These are phyloP conservation scores for Pantherophis alleghaniensis DNA, from an alignment of 2,797 vertebrate species.

Conservation along the genomic window DNA sequence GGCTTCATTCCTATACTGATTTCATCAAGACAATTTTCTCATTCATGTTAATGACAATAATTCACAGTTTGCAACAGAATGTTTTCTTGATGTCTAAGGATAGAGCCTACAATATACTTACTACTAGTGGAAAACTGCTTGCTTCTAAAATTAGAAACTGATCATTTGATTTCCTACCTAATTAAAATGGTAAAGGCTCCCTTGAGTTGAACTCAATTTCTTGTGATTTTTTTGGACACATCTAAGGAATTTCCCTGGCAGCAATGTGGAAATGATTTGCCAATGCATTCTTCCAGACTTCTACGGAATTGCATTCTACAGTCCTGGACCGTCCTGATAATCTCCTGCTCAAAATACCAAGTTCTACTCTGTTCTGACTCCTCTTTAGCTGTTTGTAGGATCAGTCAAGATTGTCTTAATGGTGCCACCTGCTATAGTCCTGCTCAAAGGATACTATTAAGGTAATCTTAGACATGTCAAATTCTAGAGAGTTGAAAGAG, in stretches of 20 bases:
- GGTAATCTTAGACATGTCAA: neutral
- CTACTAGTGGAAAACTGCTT: neutral
- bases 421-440: neutral
- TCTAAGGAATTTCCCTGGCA: neutral
- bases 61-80: neutral
- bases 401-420: neutral
- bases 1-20: neutral
- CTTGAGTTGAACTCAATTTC: neutral
- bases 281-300: neutral
- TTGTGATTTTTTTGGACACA: neutral
- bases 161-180: neutral
- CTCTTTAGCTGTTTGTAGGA: neutral
- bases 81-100: neutral
- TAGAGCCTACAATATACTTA: neutral
- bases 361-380: neutral
- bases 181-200: neutral
- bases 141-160: neutral
- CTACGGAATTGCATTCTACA: neutral
- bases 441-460: neutral
- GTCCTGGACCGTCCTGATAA: neutral
- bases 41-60: neutral
- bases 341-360: neutral
- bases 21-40: neutral
- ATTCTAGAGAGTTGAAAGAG: neutral
- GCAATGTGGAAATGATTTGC: neutral